Percentiles rank a stretch among this genome's conserved stretches.
phyloP scores from a whole-genome alignment of 2,113 vertebrate genomes.

The Philantomba maxwellii region DNA sequence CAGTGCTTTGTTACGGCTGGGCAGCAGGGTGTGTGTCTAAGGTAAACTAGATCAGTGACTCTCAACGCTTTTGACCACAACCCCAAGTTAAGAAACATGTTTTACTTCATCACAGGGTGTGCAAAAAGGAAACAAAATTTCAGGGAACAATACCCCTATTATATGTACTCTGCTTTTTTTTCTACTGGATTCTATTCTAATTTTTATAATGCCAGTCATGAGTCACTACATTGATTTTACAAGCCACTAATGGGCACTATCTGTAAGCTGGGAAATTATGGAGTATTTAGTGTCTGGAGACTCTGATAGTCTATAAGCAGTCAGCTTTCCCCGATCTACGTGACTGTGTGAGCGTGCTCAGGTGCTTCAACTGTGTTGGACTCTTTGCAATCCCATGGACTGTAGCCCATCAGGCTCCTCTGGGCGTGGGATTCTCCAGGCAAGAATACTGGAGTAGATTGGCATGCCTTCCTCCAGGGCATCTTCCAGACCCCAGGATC shows the following conservation, averaged over 20 bases:
- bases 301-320: neutral
- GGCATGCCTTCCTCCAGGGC: neutral
- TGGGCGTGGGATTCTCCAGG: neutral
- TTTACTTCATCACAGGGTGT: neutral
- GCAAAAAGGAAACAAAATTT: conserved; percentile 29
- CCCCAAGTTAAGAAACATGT: conserved; percentile 21
- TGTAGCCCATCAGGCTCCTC: neutral
- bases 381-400: neutral
- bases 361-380: neutral
- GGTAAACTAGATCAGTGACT: neutral
- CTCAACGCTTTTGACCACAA: neutral
- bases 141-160: neutral
- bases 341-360: neutral
- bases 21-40: neutral
- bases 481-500: neutral
- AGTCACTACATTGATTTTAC: neutral
- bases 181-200: neutral
- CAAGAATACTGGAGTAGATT: neutral
- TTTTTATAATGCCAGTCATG: neutral
- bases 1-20: conserved; percentile 1
- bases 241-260: neutral
- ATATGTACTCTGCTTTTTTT: neutral
- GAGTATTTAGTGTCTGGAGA: neutral
- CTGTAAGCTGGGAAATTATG: neutral
- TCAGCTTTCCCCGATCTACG: neutral